Evolutionary conservation across 2,888 invertebrate genomes (phyloP).

Genomic region (Cryptus armator): DNA sequence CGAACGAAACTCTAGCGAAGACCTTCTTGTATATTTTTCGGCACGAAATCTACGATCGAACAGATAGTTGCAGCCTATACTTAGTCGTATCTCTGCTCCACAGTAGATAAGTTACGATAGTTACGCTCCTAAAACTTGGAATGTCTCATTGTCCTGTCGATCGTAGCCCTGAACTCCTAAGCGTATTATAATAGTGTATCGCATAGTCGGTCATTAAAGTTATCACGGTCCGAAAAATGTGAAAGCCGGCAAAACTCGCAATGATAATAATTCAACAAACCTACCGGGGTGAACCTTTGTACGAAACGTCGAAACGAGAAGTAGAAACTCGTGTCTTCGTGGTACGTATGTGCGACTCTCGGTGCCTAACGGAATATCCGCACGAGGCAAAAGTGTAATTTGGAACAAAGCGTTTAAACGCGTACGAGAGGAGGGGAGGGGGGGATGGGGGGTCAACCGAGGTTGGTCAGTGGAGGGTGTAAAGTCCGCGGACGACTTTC

Average conservation of each 20-base stretch:
- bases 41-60: slow-evolving; percentile 11
- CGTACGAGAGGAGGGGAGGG: background rate
- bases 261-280: slow-evolving; percentile 25
- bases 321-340: slow-evolving; percentile 11
- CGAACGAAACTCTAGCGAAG: background rate
- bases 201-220: slow-evolving; percentile 49
- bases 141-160: slow-evolving; percentile 18
- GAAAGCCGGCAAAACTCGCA: slow-evolving; percentile 48
- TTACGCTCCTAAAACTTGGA: slow-evolving; percentile 44
- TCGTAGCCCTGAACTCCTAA: slow-evolving; percentile 47
- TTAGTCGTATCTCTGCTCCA: background rate
- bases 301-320: background rate
- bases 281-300: slow-evolving; percentile 9
- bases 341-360: background rate
- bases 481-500: slow-evolving; percentile 9
- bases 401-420: slow-evolving; percentile 34
- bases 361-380: slow-evolving; percentile 26
- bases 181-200: slow-evolving; percentile 49
- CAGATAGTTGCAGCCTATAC: slow-evolving; percentile 7
- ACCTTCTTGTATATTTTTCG: background rate
- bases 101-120: slow-evolving; percentile 20
- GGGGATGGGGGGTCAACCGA: background rate
- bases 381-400: slow-evolving; percentile 13
- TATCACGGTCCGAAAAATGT: slow-evolving; percentile 66
- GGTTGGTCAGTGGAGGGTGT: slow-evolving; percentile 24